These are phyloP conservation scores for Mustelus asterias DNA, from an alignment of 2,113 vertebrate genomes.

Conservation along the genomic window DNA sequence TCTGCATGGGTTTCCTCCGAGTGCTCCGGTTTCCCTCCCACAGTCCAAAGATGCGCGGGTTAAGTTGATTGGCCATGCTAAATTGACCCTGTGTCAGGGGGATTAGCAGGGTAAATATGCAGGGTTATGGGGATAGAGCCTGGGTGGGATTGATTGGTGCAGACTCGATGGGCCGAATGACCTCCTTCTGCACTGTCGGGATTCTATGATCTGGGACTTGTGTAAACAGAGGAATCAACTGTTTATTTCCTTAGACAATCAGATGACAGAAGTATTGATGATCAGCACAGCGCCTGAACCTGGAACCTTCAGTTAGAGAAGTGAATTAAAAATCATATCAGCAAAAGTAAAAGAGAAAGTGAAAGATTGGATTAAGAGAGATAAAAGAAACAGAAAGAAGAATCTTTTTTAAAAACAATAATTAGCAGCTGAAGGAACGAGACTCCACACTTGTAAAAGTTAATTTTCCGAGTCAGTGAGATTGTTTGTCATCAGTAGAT, in stretches of 20 bases:
- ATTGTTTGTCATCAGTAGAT: background rate
- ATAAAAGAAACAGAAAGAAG: background rate
- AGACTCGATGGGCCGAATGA: too few relatives aligned
- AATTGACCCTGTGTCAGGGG: too few relatives aligned
- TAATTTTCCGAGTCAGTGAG: background rate
- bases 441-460: background rate
- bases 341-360: background rate
- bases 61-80: too few relatives aligned
- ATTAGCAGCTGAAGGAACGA: background rate
- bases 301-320: background rate
- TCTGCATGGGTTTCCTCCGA: too few relatives aligned
- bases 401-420: background rate
- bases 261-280: background rate
- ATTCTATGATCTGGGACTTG: background rate
- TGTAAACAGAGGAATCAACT: background rate
- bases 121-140: too few relatives aligned
- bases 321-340: background rate
- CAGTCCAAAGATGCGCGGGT: too few relatives aligned
- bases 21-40: too few relatives aligned
- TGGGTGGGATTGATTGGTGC: too few relatives aligned
- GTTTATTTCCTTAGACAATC: background rate
- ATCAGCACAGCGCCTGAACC: background rate
- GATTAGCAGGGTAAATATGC: too few relatives aligned
- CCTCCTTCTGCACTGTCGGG: background rate
- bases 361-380: background rate